Evolutionary conservation across 2,888 invertebrate genomes (phyloP).

Genomic region (Apamea monoglypha): DNA sequence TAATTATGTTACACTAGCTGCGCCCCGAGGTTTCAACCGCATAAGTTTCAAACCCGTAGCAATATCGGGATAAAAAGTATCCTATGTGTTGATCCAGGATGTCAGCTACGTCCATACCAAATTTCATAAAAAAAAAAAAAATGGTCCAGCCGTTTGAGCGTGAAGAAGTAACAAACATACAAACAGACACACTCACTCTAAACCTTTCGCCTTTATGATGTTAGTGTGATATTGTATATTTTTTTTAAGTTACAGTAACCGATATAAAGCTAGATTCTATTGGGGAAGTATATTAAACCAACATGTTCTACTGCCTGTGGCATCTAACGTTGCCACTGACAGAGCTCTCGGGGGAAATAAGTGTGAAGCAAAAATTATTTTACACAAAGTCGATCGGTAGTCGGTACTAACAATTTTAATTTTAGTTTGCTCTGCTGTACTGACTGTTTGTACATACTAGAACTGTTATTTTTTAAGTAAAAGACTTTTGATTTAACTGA

Average conservation of each 20-base stretch:
- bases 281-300: conserved; percentile 34
- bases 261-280: conserved; percentile 11
- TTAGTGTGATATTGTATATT: too few species aligned
- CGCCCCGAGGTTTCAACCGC: too few species aligned
- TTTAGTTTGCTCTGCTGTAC: neutral
- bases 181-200: too few species aligned
- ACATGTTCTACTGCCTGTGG: conserved; percentile 37
- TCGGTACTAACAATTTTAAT: conserved; percentile 32
- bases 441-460: neutral
- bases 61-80: too few species aligned
- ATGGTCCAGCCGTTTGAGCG: too few species aligned
- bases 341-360: conserved; percentile 52
- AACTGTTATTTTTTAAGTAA: neutral
- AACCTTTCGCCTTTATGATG: too few species aligned
- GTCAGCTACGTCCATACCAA: too few species aligned
- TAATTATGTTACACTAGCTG: too few species aligned
- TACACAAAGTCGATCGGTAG: conserved; percentile 27
- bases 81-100: too few species aligned
- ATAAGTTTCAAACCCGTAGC: too few species aligned
- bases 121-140: too few species aligned
- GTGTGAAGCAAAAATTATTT: conserved; percentile 55
- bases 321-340: conserved; percentile 35
- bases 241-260: neutral
- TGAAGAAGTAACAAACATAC: too few species aligned
- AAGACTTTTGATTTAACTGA: neutral